Base-by-base conservation (phyloP, 2,888 invertebrate genomes). In the Aleiodes testaceus region DNA sequence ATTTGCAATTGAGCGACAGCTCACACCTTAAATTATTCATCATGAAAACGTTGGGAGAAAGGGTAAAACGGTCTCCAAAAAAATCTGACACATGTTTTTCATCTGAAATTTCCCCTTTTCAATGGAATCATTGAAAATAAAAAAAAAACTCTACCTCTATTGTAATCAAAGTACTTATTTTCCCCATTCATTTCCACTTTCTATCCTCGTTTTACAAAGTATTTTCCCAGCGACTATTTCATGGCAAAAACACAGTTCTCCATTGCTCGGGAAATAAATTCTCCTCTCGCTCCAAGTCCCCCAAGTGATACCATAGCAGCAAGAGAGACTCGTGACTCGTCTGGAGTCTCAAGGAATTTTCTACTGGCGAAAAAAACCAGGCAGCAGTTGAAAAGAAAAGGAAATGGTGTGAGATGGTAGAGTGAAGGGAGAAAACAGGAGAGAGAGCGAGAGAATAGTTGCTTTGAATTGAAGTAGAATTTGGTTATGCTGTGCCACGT, bases 401-500 rank as follows among this genome's bases (percentile, higher is more conserved):
- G 22, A 14, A 18, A 14, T 20, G 26, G 45, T n/a, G 44, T 22
- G 45, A 26, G 36, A 20, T 42, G 11, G 59, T 11, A 47, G 26
- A 22, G 50, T 7, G 26, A 36, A 49, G 71, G 65, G 20, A n/a
- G n/a, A 52, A 44, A 50, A 52, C 47, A 30, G 36, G 45, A 22
- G 45, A 26, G 42, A 44, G 18, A 52, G 50, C 45, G 5, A 26
- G 64, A 36, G 69, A 68, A 69, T 47, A 16, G 66, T 66, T 59
- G 74, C 66, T 44, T 72, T 36, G 36, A 76, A 76, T 74, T 75
- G 74, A 74, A 76, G 74, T 77, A 68, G 77, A 79, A 83, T 81
- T 85, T 84, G 84, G 80, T 84, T 86, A 85, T 85, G 85, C 86
- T 81, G 80, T 79, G 78, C 82, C 84, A 84, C 83, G 84, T 83